phyloP scores from a whole-genome alignment of 2,113 vertebrate species.

The Austrofundulus limnaeus region DNA sequence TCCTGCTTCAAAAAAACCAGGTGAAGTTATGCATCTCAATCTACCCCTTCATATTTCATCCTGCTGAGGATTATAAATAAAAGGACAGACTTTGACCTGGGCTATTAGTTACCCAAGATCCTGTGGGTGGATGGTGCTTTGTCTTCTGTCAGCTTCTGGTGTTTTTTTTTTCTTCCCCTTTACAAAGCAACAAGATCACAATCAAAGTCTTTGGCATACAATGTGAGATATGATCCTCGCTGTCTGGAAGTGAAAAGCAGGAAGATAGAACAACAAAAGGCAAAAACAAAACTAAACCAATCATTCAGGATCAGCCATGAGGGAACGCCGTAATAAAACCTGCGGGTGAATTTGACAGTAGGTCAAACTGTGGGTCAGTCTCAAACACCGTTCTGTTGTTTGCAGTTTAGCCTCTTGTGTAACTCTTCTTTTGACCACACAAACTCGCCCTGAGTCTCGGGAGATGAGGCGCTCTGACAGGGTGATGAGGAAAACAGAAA shows the following conservation, averaged over 20 bases:
- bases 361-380: conserved; percentile 59
- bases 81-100: conserved; percentile 73
- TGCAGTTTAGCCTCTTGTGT: conserved; percentile 42
- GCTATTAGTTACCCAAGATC: conserved; percentile 79
- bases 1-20: conserved; percentile 70
- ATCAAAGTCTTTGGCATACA: conserved; percentile 58
- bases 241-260: conserved; percentile 26
- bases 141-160: conserved; percentile 65
- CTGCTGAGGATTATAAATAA: conserved; percentile 79
- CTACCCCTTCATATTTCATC: conserved; percentile 79
- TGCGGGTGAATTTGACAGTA: conserved; percentile 42
- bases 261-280: conserved; percentile 33
- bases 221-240: conserved; percentile 53
- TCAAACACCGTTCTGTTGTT: conserved; percentile 47
- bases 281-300: conserved; percentile 49
- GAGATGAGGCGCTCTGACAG: conserved; percentile 57
- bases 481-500: conserved; percentile 62
- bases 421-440: conserved; percentile 63
- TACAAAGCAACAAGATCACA: conserved; percentile 61
- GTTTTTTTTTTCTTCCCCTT: conserved; percentile 46
- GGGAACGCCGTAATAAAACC: conserved; percentile 30
- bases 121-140: conserved; percentile 69
- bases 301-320: conserved; percentile 56
- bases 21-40: conserved; percentile 78
- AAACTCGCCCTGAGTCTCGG: conserved; percentile 46